Percentiles rank a stretch among this genome's conserved stretches.
Conservation (phyloP, 2,797 vertebrate genomes). For the Sternotherus odoratus region DNA sequence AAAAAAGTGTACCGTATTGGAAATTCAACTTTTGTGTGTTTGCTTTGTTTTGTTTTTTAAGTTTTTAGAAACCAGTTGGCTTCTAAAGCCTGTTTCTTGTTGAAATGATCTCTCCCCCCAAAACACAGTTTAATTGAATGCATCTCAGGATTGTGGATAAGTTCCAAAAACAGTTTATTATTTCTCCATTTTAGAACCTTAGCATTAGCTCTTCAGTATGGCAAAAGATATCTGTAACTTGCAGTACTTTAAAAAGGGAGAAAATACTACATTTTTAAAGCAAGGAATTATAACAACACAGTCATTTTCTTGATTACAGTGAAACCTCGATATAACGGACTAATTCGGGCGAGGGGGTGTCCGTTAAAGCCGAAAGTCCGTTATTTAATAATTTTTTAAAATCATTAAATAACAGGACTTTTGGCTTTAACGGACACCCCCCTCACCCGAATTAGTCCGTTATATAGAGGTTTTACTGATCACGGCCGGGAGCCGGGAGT, state of each 20-base stretch:
- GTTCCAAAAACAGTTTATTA: constrained; percentile 5
- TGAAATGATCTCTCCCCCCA: constrained; percentile 27
- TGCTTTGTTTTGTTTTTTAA: background rate
- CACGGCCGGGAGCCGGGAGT: too few species aligned
- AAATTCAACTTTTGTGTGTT: background rate
- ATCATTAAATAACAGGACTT: too few species aligned
- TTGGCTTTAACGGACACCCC: too few species aligned
- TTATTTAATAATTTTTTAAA: too few species aligned
- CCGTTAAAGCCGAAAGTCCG: too few species aligned
- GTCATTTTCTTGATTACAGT: accelerated
- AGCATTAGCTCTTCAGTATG: background rate
- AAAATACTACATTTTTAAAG: background rate
- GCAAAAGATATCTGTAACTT: background rate
- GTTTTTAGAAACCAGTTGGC: background rate
- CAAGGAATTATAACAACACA: background rate
- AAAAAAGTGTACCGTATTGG: background rate
- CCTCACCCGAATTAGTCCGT: too few species aligned
- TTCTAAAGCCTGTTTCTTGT: background rate
- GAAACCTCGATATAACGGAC: too few species aligned
- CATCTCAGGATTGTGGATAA: background rate
- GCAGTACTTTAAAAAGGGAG: background rate
- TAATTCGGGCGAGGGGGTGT: too few species aligned
- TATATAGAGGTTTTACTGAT: too few species aligned
- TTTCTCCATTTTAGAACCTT: constrained; percentile 32
- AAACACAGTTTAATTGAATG: constrained; percentile 2